A percentile compares a stretch with the other conserved stretches of the same genome.
Evolutionary conservation across 2,888 invertebrate species (phyloP).

Genomic region (Dolomedes plantarius): DNA sequence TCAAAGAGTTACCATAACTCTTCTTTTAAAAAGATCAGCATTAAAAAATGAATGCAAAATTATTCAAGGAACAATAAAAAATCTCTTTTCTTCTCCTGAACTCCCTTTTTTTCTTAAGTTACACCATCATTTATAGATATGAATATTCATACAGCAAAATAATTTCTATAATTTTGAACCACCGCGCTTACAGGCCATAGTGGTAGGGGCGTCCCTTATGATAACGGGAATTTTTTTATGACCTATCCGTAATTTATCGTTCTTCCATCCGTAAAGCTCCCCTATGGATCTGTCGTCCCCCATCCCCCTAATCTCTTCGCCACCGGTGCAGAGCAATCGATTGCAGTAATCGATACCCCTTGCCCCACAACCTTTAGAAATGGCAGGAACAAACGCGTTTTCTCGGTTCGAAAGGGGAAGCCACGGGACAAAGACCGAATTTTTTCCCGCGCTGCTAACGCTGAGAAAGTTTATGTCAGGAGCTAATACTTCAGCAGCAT

Average conservation of each 20-base stretch:
- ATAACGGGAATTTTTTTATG: constrained; percentile 65
- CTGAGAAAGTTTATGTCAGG: constrained; percentile 66
- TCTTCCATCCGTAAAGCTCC: constrained; percentile 68
- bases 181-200: constrained; percentile 41
- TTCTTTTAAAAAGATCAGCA: no score
- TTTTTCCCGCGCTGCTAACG: constrained; percentile 60
- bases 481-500: constrained; percentile 48
- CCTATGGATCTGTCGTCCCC: constrained; percentile 33
- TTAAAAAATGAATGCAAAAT: no score
- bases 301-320: constrained; percentile 47
- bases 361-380: constrained; percentile 69
- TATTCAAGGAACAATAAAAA: constrained; percentile 6
- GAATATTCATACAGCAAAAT: constrained; percentile 66
- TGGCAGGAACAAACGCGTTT: constrained; percentile 69
- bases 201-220: constrained; percentile 34
- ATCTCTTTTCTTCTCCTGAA: not conserved
- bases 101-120: constrained; percentile 30
- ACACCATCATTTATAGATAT: constrained; percentile 54
- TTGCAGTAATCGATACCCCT: constrained; percentile 68
- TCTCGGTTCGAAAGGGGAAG: constrained; percentile 64
- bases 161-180: constrained; percentile 65
- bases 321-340: constrained; percentile 59
- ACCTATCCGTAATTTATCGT: constrained; percentile 69
- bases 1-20: no score
- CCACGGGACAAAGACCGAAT: constrained; percentile 67